Percentiles rank a stretch among this genome's conserved stretches.
Evolutionary conservation across 2,797 vertebrate genomes (phyloP).

Genomic region (Myotis planiceps): DNA sequence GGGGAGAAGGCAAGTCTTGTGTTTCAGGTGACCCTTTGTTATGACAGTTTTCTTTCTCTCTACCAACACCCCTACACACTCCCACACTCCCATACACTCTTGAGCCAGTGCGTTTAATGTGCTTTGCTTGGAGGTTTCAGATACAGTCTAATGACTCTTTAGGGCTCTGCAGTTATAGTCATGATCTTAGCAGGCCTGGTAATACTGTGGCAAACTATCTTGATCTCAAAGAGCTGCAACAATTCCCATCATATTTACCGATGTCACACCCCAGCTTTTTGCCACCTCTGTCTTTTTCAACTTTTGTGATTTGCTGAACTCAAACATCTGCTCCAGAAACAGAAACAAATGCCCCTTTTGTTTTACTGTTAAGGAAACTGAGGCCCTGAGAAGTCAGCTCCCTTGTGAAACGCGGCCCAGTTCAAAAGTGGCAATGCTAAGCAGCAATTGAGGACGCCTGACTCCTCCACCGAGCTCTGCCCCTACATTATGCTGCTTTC

Average conservation of each 20-base stretch:
- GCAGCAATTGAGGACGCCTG: background rate
- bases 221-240: background rate
- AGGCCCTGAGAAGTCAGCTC: background rate
- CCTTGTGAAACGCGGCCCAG: background rate
- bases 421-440: background rate
- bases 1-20: background rate
- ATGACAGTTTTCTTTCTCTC: background rate
- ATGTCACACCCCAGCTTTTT: background rate
- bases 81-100: background rate
- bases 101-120: background rate
- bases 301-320: background rate
- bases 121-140: background rate
- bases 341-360: constrained; percentile 35
- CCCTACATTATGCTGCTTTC: background rate
- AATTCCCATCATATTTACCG: background rate
- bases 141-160: background rate
- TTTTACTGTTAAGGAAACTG: constrained; percentile 28
- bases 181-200: background rate
- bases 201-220: background rate
- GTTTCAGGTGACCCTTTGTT: background rate
- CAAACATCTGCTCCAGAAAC: constrained; percentile 15
- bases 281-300: background rate
- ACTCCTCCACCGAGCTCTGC: background rate
- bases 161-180: background rate
- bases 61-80: background rate